Conservation (phyloP, 2,113 vertebrate genomes). For the Petaurus breviceps region DNA sequence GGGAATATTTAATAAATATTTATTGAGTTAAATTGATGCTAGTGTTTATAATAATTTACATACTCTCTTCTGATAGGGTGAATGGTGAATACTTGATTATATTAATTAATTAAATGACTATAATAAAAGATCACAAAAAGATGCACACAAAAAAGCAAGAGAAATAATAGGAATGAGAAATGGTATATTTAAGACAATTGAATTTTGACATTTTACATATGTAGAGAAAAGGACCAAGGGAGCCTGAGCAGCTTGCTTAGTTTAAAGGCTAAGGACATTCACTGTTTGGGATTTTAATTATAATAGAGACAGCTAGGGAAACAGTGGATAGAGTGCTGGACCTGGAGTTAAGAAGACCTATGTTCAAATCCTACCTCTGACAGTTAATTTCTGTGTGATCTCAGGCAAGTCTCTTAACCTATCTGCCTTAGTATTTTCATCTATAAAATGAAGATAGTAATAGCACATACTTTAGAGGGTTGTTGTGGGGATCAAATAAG, state of each 20-base stretch:
- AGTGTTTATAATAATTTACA: constrained; percentile 49
- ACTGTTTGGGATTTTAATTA: neutral
- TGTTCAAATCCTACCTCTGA: neutral
- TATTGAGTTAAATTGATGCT: neutral
- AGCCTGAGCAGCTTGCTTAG: neutral
- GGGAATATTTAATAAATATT: neutral
- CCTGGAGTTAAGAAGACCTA: neutral
- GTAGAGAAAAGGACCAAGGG: neutral
- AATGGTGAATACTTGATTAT: neutral
- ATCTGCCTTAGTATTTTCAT: neutral
- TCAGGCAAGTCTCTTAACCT: neutral
- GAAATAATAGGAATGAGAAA: neutral
- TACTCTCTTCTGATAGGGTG: constrained; percentile 12
- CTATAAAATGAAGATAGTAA: neutral
- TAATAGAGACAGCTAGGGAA: neutral
- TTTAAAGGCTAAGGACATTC: neutral
- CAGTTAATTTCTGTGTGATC: neutral
- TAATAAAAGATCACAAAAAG: neutral
- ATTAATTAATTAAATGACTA: neutral
- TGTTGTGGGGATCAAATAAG: neutral
- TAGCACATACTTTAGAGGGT: neutral
- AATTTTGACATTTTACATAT: neutral
- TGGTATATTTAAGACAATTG: neutral
- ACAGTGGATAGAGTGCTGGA: neutral
- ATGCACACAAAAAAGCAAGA: neutral